A percentile compares a stretch with the other conserved stretches of the same genome.
Conservation (phyloP, 2,888 invertebrate genomes). For the Adela reaumurella region DNA sequence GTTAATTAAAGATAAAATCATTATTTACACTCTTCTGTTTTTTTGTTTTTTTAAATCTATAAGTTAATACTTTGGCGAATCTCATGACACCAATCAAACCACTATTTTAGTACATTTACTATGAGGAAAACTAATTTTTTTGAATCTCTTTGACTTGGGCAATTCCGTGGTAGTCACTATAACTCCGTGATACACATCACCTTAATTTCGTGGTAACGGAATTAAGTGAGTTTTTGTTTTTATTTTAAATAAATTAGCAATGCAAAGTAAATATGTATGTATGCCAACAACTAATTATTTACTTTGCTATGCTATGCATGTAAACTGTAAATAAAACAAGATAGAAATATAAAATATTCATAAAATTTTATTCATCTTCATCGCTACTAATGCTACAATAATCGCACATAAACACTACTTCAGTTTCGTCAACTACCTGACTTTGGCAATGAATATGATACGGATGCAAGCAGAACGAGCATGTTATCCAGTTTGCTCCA, state of each 20-base stretch:
- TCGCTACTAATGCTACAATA: slow-evolving; percentile 7
- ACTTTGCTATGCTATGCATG: background rate
- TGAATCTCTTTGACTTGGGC: slow-evolving; percentile 5
- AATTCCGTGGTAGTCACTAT: slow-evolving; percentile 7
- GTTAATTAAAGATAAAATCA: too few species aligned
- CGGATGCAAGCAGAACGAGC: slow-evolving; percentile 6
- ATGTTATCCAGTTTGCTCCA: slow-evolving; percentile 8
- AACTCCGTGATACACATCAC: slow-evolving; percentile 6
- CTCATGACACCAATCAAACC: slow-evolving; percentile 3
- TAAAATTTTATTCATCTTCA: slow-evolving; percentile 5
- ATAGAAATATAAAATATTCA: slow-evolving; percentile 3
- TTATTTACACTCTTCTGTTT: too few species aligned
- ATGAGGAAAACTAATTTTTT: slow-evolving; percentile 5
- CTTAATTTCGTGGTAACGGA: slow-evolving; percentile 6
- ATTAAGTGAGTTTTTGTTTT: slow-evolving; percentile 6
- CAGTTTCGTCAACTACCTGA: slow-evolving; percentile 6
- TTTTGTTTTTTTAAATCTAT: too few species aligned
- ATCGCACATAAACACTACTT: slow-evolving; percentile 9
- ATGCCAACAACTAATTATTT: too few species aligned
- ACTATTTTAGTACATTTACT: slow-evolving; percentile 2
- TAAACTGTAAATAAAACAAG: slow-evolving; percentile 1
- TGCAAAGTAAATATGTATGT: slow-evolving; percentile 1
- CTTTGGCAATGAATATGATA: slow-evolving; percentile 9
- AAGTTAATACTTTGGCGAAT: background rate
- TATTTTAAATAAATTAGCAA: slow-evolving; percentile 2